Evolutionary conservation across 2,888 invertebrate genomes (phyloP).

Genomic region (Dioctria rufipes): DNA sequence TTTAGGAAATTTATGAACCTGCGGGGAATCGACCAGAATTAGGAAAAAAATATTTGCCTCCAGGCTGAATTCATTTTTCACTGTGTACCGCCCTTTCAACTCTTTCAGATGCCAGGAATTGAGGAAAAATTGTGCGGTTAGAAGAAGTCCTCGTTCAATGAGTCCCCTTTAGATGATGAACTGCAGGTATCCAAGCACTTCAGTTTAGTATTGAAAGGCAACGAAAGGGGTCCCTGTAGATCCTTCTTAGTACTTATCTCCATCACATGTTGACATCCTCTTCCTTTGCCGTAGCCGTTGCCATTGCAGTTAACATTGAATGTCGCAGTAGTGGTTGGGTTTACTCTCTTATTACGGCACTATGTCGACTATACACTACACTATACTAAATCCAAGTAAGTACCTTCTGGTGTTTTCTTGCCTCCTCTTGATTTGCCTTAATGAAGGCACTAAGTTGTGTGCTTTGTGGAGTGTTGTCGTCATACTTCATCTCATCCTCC

Average conservation of each 20-base stretch:
- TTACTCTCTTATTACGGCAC: neutral
- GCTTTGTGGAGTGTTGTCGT: conserved; percentile 34
- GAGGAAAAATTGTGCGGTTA: neutral
- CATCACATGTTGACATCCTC: conserved; percentile 32
- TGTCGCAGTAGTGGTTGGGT: neutral
- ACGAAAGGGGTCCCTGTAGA: neutral
- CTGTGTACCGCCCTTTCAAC: neutral
- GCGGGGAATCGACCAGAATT: conserved; percentile 36
- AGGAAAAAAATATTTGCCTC: conserved; percentile 8
- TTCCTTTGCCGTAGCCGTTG: neutral
- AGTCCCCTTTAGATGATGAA: conserved; percentile 17
- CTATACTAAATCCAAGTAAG: conserved; percentile 26
- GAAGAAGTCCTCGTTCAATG: neutral
- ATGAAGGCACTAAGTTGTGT: conserved; percentile 46
- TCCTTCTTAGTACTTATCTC: conserved; percentile 33
- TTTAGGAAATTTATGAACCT: conserved; percentile 52
- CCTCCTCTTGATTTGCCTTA: conserved; percentile 36
- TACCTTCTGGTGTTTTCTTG: conserved; percentile 25
- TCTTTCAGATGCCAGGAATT: neutral
- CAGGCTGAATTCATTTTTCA: conserved; percentile 11
- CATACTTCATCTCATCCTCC: conserved; percentile 12
- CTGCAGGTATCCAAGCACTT: conserved; percentile 36
- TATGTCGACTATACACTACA: too few relatives aligned
- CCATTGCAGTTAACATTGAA: neutral
- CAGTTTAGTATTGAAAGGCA: conserved; percentile 12